Evolutionary conservation across 2,888 invertebrate genomes (phyloP).

Genomic region (Exocentrus adspersus): DNA sequence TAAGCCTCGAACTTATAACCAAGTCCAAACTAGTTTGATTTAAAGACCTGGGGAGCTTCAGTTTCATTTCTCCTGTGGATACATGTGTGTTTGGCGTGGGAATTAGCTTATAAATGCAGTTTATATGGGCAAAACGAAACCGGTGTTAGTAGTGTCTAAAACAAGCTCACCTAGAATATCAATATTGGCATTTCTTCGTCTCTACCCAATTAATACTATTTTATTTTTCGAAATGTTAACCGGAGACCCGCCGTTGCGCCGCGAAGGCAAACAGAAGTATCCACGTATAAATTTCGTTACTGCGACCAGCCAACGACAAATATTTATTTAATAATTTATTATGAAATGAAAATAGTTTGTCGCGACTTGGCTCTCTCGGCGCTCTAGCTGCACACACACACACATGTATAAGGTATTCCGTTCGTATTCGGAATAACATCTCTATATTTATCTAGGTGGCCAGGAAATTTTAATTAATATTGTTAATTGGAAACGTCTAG

Average conservation of each 20-base stretch:
- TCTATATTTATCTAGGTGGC: conserved; percentile 58
- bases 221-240: background rate
- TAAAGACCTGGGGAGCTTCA: too few species aligned
- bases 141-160: background rate
- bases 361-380: conserved; percentile 27
- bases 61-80: too few species aligned
- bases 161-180: background rate
- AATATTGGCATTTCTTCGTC: background rate
- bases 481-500: conserved; percentile 59
- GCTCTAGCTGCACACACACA: conserved; percentile 2
- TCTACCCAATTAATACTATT: background rate
- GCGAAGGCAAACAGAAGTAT: conserved; percentile 9
- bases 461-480: conserved; percentile 60
- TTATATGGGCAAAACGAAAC: too few species aligned
- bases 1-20: too few species aligned
- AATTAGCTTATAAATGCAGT: too few species aligned
- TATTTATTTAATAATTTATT: conserved; percentile 54
- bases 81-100: too few species aligned
- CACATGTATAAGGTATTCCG: conserved; percentile 18
- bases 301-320: conserved; percentile 40
- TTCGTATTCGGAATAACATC: conserved; percentile 47
- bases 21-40: too few species aligned
- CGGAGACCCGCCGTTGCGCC: background rate
- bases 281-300: conserved; percentile 3
- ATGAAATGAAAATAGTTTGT: conserved; percentile 53